These are phyloP conservation scores for Anomalospiza imberbis DNA, from an alignment of 2,797 vertebrate species.

Conservation along the genomic window DNA sequence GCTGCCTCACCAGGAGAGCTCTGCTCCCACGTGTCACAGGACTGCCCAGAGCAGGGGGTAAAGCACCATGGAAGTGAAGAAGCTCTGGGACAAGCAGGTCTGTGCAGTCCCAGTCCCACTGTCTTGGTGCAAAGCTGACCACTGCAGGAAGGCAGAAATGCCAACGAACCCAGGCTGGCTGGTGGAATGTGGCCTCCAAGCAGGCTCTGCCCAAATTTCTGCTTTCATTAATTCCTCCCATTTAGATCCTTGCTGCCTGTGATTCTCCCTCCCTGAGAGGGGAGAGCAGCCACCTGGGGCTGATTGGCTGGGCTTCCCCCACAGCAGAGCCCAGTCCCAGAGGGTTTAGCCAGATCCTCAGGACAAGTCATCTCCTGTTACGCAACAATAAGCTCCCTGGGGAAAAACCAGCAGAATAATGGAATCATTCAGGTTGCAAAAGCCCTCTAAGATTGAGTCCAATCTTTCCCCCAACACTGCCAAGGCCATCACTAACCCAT, in stretches of 20 bases:
- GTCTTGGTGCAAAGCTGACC: neutral
- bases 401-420: neutral
- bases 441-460: neutral
- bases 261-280: neutral
- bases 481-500: neutral
- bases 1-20: neutral
- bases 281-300: neutral
- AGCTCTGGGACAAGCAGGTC: neutral
- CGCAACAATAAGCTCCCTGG: neutral
- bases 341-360: neutral
- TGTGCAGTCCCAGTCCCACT: neutral
- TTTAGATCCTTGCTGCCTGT: neutral
- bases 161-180: rapidly evolving
- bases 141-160: neutral
- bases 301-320: neutral
- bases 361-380: neutral
- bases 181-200: neutral
- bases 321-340: neutral
- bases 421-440: neutral
- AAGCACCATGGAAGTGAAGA: neutral
- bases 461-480: neutral
- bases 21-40: neutral
- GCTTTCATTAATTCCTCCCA: neutral
- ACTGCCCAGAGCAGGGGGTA: neutral
- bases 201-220: neutral